phyloP scores from a whole-genome alignment of 2,113 vertebrate genomes.

The Ptychochromis oligacanthus region DNA sequence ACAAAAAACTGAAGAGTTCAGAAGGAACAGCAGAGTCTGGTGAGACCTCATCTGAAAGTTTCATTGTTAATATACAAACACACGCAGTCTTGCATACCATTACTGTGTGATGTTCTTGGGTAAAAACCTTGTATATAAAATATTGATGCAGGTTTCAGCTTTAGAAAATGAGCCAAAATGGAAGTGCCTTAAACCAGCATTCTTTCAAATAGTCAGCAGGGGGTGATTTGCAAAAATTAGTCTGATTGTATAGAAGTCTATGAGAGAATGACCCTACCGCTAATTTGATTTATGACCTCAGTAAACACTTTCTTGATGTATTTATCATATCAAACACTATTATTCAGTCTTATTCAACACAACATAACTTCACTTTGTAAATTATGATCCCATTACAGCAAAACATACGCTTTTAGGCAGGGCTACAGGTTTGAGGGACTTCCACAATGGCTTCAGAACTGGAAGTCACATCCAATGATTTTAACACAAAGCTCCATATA shows the following conservation, averaged over 20 bases:
- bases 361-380: no score
- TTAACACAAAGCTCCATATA: neutral
- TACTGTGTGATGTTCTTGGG: neutral
- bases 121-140: neutral
- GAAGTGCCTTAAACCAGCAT: neutral
- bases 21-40: neutral
- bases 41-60: no score
- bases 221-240: no score
- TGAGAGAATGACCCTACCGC: neutral
- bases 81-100: neutral
- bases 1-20: neutral
- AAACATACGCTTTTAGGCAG: neutral
- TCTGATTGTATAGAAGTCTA: neutral
- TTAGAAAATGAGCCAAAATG: neutral
- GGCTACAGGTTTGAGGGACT: neutral
- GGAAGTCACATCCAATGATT: neutral
- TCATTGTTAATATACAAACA: neutral
- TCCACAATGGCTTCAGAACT: neutral
- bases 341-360: neutral
- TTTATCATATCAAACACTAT: neutral
- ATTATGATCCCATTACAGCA: no score
- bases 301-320: rapidly evolving
- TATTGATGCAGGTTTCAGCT: neutral
- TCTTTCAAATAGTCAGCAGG: neutral
- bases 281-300: rapidly evolving